Evolutionary conservation across 1,140 invertebrate species (phyloP).

Genomic region (Phocides pigmalion): DNA sequence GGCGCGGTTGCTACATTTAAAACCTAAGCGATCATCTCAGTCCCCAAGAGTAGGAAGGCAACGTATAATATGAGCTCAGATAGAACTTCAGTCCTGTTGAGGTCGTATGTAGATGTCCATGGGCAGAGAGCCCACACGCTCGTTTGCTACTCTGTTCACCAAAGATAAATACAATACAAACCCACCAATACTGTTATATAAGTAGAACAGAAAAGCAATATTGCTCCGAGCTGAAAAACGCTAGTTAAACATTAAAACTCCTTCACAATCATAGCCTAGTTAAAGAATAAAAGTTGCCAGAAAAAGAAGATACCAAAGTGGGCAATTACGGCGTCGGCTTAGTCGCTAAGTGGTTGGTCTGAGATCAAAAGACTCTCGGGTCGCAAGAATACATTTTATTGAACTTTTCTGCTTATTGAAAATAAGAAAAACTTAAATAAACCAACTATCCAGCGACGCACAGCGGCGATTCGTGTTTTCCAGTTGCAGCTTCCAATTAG

Average conservation of each 20-base stretch:
- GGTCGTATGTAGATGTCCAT: no score
- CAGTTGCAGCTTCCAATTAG: neutral
- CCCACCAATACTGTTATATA: neutral
- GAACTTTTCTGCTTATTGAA: slow-evolving; percentile 15
- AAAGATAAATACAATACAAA: no score
- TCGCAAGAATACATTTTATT: slow-evolving; percentile 26
- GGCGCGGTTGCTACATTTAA: no score
- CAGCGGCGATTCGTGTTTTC: neutral
- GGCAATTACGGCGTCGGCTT: slow-evolving; percentile 27
- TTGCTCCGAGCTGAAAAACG: neutral
- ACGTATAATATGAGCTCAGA: no score
- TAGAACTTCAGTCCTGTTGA: no score
- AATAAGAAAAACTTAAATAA: slow-evolving; percentile 10
- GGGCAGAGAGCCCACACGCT: no score
- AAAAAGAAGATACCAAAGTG: slow-evolving; percentile 27
- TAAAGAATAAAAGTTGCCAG: slow-evolving; percentile 21
- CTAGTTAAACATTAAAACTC: slow-evolving; percentile 7
- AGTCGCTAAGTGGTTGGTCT: slow-evolving; percentile 26
- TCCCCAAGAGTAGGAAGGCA: no score
- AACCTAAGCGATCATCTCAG: no score
- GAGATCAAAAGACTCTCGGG: slow-evolving; percentile 26
- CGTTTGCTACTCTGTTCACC: no score
- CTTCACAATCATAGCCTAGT: neutral
- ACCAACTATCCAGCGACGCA: neutral
- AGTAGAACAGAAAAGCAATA: neutral